A percentile compares a stretch with the other conserved stretches of the same genome.
These are phyloP conservation scores for Eustalomyia histrio DNA, from an alignment of 2,888 invertebrate species.

Conservation along the genomic window DNA sequence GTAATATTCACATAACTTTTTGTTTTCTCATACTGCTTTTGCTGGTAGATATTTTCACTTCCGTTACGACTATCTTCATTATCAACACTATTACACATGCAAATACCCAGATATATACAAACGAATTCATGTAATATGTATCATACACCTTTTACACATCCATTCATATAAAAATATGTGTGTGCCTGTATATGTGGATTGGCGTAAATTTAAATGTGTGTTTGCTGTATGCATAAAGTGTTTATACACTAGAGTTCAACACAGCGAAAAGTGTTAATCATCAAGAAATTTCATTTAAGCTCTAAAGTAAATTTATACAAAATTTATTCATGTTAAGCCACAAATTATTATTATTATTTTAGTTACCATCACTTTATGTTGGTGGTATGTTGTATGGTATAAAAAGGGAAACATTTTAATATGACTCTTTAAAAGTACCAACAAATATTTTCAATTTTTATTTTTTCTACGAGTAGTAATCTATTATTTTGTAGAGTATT, in stretches of 20 bases:
- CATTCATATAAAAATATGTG: not conserved
- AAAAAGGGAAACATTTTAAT: not conserved
- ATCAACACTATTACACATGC: not conserved
- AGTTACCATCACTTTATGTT: no score
- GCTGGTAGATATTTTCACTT: not conserved
- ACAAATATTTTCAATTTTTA: no score
- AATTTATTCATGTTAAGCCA: slow-evolving; percentile 10
- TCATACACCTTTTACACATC: not conserved
- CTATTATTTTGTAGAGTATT: not conserved
- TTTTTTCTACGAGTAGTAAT: no score
- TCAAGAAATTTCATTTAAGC: slow-evolving; percentile 56
- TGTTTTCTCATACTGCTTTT: not conserved
- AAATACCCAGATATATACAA: not conserved
- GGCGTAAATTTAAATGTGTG: not conserved
- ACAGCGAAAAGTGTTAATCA: slow-evolving; percentile 62
- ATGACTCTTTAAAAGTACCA: no score
- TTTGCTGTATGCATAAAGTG: not conserved
- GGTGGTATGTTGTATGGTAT: not conserved
- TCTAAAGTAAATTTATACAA: slow-evolving; percentile 24
- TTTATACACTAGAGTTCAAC: slow-evolving; percentile 18
- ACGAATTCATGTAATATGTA: not conserved
- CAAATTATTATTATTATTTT: not conserved
- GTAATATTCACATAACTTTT: not conserved
- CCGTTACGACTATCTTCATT: not conserved
- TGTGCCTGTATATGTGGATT: not conserved